Percentiles rank a stretch among this genome's conserved stretches.
Conservation (phyloP, 2,888 invertebrate species). For the Lochmaea capreae region DNA sequence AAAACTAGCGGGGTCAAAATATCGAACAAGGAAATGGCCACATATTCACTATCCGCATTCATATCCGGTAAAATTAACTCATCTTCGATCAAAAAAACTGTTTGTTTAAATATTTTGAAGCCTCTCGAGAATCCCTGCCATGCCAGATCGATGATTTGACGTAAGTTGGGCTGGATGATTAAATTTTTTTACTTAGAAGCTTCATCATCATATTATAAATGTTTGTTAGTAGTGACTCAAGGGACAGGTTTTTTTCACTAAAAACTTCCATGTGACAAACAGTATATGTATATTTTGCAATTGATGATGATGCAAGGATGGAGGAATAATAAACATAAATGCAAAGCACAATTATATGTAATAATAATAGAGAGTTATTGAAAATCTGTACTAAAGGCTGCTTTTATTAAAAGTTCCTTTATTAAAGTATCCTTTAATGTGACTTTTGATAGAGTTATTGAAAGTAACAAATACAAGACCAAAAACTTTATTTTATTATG, state of each 20-base stretch:
- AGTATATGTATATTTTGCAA: slow-evolving; percentile 2
- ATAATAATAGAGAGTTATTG: too few species aligned
- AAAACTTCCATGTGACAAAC: background rate
- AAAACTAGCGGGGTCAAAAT: slow-evolving; percentile 10
- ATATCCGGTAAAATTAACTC: slow-evolving; percentile 18
- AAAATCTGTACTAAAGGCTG: too few species aligned
- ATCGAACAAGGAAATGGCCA: slow-evolving; percentile 13
- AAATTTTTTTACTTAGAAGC: slow-evolving; percentile 21
- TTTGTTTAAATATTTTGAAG: slow-evolving; percentile 22
- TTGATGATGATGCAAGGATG: background rate
- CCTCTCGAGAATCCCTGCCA: slow-evolving; percentile 15
- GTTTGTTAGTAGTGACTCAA: slow-evolving; percentile 26
- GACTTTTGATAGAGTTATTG: too few species aligned
- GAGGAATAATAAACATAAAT: background rate
- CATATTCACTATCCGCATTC: slow-evolving; percentile 11
- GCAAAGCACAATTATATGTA: too few species aligned
- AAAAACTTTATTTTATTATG: too few species aligned
- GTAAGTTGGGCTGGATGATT: slow-evolving; percentile 9
- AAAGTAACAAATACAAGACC: too few species aligned
- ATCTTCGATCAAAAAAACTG: slow-evolving; percentile 1
- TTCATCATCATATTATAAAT: background rate
- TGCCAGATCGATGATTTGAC: background rate
- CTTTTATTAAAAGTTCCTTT: too few species aligned
- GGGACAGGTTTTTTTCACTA: background rate
- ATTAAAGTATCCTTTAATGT: too few species aligned